Base-by-base conservation (phyloP, 2,797 vertebrate species). In the Labeo calbasu region DNA sequence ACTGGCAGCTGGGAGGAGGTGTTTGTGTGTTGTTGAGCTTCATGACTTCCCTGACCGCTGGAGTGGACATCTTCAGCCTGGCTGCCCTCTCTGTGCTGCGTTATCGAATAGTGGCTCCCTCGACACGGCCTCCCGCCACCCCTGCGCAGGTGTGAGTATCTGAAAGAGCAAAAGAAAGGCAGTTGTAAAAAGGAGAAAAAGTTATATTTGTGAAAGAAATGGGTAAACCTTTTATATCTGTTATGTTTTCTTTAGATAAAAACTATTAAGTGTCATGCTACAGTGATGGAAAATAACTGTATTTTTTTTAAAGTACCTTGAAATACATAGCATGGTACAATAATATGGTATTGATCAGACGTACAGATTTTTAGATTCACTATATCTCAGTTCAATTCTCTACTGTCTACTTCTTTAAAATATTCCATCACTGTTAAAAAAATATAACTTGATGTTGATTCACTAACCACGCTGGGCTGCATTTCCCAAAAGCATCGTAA, bases 51-150 rank as follows among this genome's bases (percentile, higher is more conserved):
- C 86, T 94, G 77, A 93, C 91, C 0, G 93, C 92, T 13, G 92
- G 93, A 9, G 92, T 88, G 71, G 92, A 94, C 63, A 92, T 94
- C 82, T 94, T 94, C 90, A 94, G 92, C 83, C 82, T 95, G 87
- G 92, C 93, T 0, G 90, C 88, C 0, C 72, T 94, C 88, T 91
- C 93, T 0, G 91, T 93, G 89, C 82, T 94, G 82, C 88, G 94
- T 78, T 92, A 93, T 87, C 87, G 84, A 6, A 94, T 93, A 7
- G 90, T 93, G 10, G 87, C 91, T 0, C 92, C 92, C 0, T 85
- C 81, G 28, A 89, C n/a, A 0, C 92, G 90, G 25, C 79, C 80
- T 0, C 88, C 92, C 0, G 88, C 89, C 5, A 91, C 78, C 48
- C 88, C 90, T 77, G 87, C 70, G 0, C 91, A 92, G 86, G 86